Evolutionary conservation across 2,797 vertebrate species (phyloP).

Genomic region (Malacoraja senta): DNA sequence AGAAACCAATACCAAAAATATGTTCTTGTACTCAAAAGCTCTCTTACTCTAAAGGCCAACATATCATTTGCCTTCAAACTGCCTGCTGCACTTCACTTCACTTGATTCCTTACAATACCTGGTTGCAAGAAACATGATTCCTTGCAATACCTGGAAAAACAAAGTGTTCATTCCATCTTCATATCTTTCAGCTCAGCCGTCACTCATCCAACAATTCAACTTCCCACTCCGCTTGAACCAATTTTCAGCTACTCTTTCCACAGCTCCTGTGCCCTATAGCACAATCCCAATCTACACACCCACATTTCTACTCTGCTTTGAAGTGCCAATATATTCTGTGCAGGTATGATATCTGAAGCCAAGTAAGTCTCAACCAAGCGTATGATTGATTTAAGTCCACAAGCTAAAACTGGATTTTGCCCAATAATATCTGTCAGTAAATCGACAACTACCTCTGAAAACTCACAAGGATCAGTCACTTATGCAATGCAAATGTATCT

Average conservation of each 20-base stretch:
- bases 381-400: not conserved
- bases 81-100: no score
- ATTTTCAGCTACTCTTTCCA: not conserved
- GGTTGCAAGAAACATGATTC: not conserved
- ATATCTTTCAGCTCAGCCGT: not conserved
- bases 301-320: not conserved
- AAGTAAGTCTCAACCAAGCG: not conserved
- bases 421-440: not conserved
- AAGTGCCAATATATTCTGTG: not conserved
- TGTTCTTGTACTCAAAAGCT: no score
- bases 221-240: not conserved
- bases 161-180: not conserved
- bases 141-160: not conserved
- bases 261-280: not conserved
- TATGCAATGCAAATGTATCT: constrained; percentile 2
- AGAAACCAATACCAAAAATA: no score
- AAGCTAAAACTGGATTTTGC: not conserved
- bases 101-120: no score
- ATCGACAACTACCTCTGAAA: not conserved
- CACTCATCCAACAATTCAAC: not conserved
- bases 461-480: not conserved
- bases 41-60: no score
- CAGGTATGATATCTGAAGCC: not conserved
- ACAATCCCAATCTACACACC: no score
- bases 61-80: no score